These are phyloP conservation scores for Trichoplusia ni DNA, from an alignment of 1,140 invertebrate species.

Conservation along the genomic window DNA sequence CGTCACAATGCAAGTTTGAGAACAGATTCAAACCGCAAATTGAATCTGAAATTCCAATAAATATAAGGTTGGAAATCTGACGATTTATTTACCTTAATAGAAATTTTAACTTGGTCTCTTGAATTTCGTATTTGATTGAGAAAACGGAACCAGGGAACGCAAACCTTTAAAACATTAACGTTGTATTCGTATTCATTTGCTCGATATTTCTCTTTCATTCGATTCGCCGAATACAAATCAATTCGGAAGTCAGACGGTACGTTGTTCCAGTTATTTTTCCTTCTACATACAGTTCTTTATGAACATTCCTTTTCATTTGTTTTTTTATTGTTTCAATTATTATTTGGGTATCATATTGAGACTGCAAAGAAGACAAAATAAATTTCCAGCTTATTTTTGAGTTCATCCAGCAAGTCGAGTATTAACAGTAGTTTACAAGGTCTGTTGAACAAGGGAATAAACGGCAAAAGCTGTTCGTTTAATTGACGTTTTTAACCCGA, in stretches of 20 bases:
- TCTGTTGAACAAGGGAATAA: too few species aligned
- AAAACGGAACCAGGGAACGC: neutral
- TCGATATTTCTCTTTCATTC: neutral
- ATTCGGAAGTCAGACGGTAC: neutral
- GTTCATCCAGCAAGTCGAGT: too few species aligned
- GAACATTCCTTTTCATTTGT: too few species aligned
- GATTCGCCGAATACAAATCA: neutral
- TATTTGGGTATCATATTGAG: too few species aligned
- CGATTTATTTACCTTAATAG: neutral
- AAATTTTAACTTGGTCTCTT: slow-evolving; percentile 2
- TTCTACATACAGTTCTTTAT: too few species aligned
- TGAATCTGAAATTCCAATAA: neutral
- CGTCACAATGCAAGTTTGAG: slow-evolving; percentile 9
- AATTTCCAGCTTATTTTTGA: too few species aligned
- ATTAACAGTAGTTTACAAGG: too few species aligned
- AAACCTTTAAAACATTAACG: neutral
- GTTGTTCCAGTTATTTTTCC: too few species aligned
- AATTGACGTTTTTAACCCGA: too few species aligned
- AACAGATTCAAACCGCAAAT: slow-evolving; percentile 2
- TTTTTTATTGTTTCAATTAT: too few species aligned
- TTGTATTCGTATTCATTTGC: neutral
- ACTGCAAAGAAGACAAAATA: too few species aligned
- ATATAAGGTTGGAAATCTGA: slow-evolving; percentile 9
- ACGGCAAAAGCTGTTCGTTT: too few species aligned
- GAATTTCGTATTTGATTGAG: neutral